Base-by-base conservation (phyloP, 2,888 invertebrate species). In the Drosophila leonis region DNA sequence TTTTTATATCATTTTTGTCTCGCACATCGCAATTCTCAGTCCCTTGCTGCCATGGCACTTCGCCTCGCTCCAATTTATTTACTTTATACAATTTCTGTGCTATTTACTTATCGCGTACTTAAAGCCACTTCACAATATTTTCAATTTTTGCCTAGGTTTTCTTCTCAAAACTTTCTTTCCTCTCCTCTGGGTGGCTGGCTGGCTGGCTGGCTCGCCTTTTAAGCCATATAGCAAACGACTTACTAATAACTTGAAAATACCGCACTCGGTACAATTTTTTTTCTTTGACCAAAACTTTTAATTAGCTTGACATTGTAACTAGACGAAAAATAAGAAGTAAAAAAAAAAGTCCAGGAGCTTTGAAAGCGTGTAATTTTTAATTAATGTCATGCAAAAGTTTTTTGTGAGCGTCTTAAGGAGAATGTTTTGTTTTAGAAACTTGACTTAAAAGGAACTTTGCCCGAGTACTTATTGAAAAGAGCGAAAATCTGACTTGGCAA, bases 1-100 rank as follows among this genome's bases (percentile, higher is more conserved):
- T 87, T 87, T 87, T 90, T 88, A 88, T 87, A 82, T 90, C 63
- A 87, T 90, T 86, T 83, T 66, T 75, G 74, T 65, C 78, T 75
- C 42, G 52, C 60, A 64, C 52, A 65, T 63, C 39, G 24, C 60
- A 42, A 35, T 46, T 8, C 41, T 13, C 31, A 41, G 41, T 52
- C 60, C 33, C 35, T 33, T 52, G 61, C 15, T n/a, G 55, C 20
- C 13, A 46, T n/a, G 52, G 57, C 67, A 79, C 65, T 75, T 72
- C 72, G 75, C 69, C 56, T 65, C 51, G 35, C 37, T 44, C 33
- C 69, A 46, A 75, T 78, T 52, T 37, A 68, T 70, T 70, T 72
- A 44, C 72, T 68, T 69, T 57, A 54, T 42, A 64, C 68, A 78
- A 74, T 78, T 78, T 75, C 42, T 62, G 66, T 68, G 69, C 31